Percentiles rank a stretch among this genome's conserved stretches.
Evolutionary conservation across 2,797 vertebrate genomes (phyloP).

Genomic region (Crocidura indochinensis): DNA sequence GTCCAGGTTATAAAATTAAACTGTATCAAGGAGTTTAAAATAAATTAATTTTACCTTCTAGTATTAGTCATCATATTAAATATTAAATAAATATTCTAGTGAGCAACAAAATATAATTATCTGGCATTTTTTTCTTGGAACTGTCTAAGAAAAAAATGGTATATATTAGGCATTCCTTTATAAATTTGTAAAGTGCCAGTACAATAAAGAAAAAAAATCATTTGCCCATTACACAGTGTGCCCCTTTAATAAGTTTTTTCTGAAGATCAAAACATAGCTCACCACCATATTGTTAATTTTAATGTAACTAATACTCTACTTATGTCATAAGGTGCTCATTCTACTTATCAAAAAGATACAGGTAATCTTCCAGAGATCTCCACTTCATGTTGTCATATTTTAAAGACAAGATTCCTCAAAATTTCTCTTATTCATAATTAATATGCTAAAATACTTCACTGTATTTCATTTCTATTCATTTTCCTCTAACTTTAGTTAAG

Average conservation of each 20-base stretch:
- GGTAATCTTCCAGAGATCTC: background rate
- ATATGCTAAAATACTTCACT: background rate
- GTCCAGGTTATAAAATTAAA: constrained; percentile 87
- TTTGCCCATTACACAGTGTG: constrained; percentile 77
- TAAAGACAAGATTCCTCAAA: constrained; percentile 28
- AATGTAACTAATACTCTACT: constrained; percentile 68
- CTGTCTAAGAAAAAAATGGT: constrained; percentile 86
- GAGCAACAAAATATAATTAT: constrained; percentile 88
- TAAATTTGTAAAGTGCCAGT: constrained; percentile 83
- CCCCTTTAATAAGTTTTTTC: constrained; percentile 83
- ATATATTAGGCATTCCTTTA: constrained; percentile 81
- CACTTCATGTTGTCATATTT: background rate
- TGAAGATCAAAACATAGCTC: constrained; percentile 79
- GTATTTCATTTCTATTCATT: background rate
- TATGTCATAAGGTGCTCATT: background rate
- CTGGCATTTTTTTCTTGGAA: constrained; percentile 88
- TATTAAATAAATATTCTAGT: constrained; percentile 87
- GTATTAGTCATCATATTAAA: constrained; percentile 88
- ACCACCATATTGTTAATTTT: constrained; percentile 69
- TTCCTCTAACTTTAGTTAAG: background rate
- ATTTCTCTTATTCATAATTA: constrained; percentile 23
- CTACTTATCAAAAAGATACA: background rate
- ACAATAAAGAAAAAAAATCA: constrained; percentile 87
- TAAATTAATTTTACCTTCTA: constrained; percentile 87
- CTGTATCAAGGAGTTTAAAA: constrained; percentile 83